phyloP scores from a whole-genome alignment of 2,888 invertebrate genomes.

The Eupithecia insigniata region DNA sequence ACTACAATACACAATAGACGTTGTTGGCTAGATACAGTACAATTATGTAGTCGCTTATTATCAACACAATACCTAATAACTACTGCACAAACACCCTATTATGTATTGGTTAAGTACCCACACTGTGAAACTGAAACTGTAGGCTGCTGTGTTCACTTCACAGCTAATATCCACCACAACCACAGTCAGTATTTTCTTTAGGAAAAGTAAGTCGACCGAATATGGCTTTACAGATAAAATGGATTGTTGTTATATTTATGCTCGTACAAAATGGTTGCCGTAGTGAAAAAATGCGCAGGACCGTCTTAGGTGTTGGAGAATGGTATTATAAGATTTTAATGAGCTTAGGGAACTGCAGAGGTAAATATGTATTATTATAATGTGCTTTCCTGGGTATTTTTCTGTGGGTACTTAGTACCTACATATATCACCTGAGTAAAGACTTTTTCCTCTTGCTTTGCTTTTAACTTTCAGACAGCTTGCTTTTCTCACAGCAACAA shows the following conservation, averaged over 20 bases:
- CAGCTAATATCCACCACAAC: neutral
- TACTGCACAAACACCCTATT: neutral
- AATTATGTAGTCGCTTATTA: neutral
- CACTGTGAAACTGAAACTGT: neutral
- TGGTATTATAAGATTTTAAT: constrained; percentile 69
- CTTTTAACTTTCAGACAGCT: constrained; percentile 49
- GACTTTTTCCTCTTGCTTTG: neutral
- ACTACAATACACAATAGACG: neutral
- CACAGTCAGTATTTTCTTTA: neutral
- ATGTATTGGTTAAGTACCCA: neutral
- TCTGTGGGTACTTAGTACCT: neutral
- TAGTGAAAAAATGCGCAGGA: constrained; percentile 49
- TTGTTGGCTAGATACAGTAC: too few relatives aligned
- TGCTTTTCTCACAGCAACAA: constrained; percentile 62
- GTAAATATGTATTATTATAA: constrained; percentile 47
- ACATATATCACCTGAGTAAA: neutral
- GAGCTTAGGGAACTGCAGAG: constrained; percentile 65
- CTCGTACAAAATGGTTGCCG: neutral
- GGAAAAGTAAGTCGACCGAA: neutral
- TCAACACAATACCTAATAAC: neutral
- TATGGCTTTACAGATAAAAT: neutral
- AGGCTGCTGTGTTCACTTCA: neutral
- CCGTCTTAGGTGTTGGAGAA: constrained; percentile 57
- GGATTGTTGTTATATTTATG: neutral
- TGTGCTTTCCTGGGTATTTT: neutral